Evolutionary conservation across 2,113 vertebrate genomes (phyloP), one percentile per base, ranked within the genome.

Genomic region (Percina caprodes): DNA sequence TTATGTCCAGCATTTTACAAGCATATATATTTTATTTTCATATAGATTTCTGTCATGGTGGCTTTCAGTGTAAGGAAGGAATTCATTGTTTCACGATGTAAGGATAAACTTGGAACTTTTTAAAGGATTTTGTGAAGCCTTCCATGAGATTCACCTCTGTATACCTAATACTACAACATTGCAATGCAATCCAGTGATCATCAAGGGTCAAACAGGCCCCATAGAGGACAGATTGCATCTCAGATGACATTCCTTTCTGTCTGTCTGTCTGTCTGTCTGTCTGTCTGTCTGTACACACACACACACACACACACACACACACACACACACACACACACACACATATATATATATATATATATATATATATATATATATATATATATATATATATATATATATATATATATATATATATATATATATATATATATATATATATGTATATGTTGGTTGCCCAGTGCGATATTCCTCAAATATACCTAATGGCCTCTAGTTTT

Each of bases 401-500:
- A n/a, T n/a, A n/a, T n/a, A n/a, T n/a, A n/a, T n/a, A n/a, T n/a
- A n/a, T n/a, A n/a, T n/a, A n/a, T n/a, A n/a, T n/a, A n/a, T n/a
- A n/a, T n/a, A n/a, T n/a, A n/a, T n/a, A n/a, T n/a, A n/a, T n/a
- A n/a, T n/a, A n/a, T n/a, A n/a, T n/a, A n/a, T n/a, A n/a, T n/a
- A n/a, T n/a, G n/a, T n/a, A n/a, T n/a, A n/a, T 39, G 0, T 26
- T 54, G 26, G 49, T 26, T 46, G 30, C 14, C 15, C 9, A 35
- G 6, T 49, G 75, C 61, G 52, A 62, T 77, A 66, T 73, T 69
- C 54, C 62, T 79, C 66, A 80, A 67, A 78, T 67, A 78, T 65
- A 72, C 67, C 66, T 82, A 80, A 87, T 80, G 69, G 88, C 48
- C 69, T 85, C 69, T 70, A 67, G 77, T 79, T 66, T 54, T 52